phyloP scores from a whole-genome alignment of 2,888 invertebrate genomes.

The Drosophila colorata region DNA sequence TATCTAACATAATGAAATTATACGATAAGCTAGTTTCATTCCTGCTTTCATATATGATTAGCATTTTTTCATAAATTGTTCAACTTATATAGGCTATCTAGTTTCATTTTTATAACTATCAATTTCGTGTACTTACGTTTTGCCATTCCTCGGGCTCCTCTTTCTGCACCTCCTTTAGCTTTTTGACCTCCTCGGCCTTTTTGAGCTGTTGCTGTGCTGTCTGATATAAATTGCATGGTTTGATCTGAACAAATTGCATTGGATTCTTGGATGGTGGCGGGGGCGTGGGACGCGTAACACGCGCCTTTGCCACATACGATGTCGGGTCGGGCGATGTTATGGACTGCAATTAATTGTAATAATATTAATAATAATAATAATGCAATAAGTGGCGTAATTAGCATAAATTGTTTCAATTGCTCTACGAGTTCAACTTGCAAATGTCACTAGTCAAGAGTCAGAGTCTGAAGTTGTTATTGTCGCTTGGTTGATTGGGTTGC shows the following conservation, averaged over 20 bases:
- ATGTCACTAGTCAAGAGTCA: constrained; percentile 46
- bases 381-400: constrained; percentile 63
- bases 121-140: constrained; percentile 88
- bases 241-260: constrained; percentile 94
- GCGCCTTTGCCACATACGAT: constrained; percentile 85
- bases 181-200: constrained; percentile 93
- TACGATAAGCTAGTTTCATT: no score
- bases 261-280: constrained; percentile 94
- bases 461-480: constrained; percentile 41
- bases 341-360: constrained; percentile 79
- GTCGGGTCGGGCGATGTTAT: constrained; percentile 85
- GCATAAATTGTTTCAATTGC: constrained; percentile 61
- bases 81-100: neutral
- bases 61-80: no score
- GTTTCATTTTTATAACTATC: neutral
- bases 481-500: constrained; percentile 2
- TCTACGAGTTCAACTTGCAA: constrained; percentile 52
- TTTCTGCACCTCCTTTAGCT: constrained; percentile 91
- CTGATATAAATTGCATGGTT: constrained; percentile 94
- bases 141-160: constrained; percentile 97
- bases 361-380: constrained; percentile 44
- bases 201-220: constrained; percentile 94
- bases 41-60: no score
- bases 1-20: no score
- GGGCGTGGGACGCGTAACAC: constrained; percentile 90